These are phyloP conservation scores for Troides helena DNA, from an alignment of 2,888 invertebrate species.

Conservation along the genomic window DNA sequence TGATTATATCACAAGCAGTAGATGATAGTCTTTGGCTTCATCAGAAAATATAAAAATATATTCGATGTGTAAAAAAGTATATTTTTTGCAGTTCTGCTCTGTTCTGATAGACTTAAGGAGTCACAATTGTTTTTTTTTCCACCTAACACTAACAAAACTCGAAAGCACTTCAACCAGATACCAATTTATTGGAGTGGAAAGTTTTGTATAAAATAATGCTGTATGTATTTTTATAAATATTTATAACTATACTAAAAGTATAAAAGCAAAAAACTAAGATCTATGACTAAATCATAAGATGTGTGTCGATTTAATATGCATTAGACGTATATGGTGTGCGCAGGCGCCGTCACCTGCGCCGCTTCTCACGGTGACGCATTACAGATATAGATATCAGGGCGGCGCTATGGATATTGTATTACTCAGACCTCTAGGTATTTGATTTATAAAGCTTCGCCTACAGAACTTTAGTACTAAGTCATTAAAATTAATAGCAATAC, in stretches of 20 bases:
- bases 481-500: background rate
- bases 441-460: slow-evolving; percentile 15
- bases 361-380: slow-evolving; percentile 66
- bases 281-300: slow-evolving; percentile 26
- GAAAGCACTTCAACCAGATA: too few relatives aligned
- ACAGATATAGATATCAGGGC: slow-evolving; percentile 38
- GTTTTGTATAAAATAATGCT: too few relatives aligned
- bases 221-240: too few relatives aligned
- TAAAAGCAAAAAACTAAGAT: slow-evolving; percentile 12
- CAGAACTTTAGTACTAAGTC: background rate
- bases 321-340: slow-evolving; percentile 39
- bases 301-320: slow-evolving; percentile 17
- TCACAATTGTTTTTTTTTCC: too few relatives aligned
- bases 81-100: too few relatives aligned
- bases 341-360: slow-evolving; percentile 57
- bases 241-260: background rate
- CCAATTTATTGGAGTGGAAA: too few relatives aligned
- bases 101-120: too few relatives aligned
- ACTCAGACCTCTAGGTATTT: slow-evolving; percentile 12
- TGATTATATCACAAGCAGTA: too few relatives aligned
- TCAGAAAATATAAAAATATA: too few relatives aligned
- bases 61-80: too few relatives aligned
- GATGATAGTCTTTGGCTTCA: too few relatives aligned
- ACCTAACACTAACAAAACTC: too few relatives aligned
- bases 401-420: slow-evolving; percentile 22